Evolutionary conservation across 2,888 invertebrate genomes (phyloP).

Genomic region (Dicyrtoma fusca): DNA sequence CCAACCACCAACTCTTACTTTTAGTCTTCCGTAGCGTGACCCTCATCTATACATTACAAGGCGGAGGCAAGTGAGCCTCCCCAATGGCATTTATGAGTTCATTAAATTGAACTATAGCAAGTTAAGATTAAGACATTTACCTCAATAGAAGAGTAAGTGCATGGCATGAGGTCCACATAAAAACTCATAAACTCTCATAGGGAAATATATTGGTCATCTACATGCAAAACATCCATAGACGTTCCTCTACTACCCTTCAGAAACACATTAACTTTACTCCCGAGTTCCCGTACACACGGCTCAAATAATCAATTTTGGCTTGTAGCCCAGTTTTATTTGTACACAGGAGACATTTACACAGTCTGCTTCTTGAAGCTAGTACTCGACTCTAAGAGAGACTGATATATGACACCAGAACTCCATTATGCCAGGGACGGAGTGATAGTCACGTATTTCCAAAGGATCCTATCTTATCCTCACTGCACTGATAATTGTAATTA

Average conservation of each 20-base stretch:
- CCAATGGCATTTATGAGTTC: constrained; percentile 53
- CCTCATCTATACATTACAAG: constrained; percentile 45
- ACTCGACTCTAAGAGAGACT: too few relatives aligned
- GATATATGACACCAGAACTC: too few relatives aligned
- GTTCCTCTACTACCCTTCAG: constrained; percentile 13
- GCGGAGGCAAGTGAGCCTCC: constrained; percentile 32
- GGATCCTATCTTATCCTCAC: too few relatives aligned
- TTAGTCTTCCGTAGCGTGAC: constrained; percentile 36
- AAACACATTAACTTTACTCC: neutral
- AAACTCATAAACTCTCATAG: neutral
- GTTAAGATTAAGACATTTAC: constrained; percentile 38
- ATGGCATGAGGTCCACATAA: constrained; percentile 2
- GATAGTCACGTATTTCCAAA: too few relatives aligned
- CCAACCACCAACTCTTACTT: neutral
- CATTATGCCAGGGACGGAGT: too few relatives aligned
- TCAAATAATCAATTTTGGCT: too few relatives aligned
- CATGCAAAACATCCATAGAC: constrained; percentile 25
- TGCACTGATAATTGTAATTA: too few relatives aligned
- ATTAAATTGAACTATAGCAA: constrained; percentile 47
- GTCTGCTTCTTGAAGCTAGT: too few relatives aligned
- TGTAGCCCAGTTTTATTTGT: too few relatives aligned
- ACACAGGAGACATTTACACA: too few relatives aligned
- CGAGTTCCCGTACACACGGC: too few relatives aligned
- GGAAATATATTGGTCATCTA: constrained; percentile 22
- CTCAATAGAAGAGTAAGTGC: constrained; percentile 30